Percentiles rank a stretch among this genome's conserved stretches.
These are phyloP conservation scores for Neopipo cinnamomea DNA, from an alignment of 2,113 vertebrate genomes.

Conservation along the genomic window DNA sequence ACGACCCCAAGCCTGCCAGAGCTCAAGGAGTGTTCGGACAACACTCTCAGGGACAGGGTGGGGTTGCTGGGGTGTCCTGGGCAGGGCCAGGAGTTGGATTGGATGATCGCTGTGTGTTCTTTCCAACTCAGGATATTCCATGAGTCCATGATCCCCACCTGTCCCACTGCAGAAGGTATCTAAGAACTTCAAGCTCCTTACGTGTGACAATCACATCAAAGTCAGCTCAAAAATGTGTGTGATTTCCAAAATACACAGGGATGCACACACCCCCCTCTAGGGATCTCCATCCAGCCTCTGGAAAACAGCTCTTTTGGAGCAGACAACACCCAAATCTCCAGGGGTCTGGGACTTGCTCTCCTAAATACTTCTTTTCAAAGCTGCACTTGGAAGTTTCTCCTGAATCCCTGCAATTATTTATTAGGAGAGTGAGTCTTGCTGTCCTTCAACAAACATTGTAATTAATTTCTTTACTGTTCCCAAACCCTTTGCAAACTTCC, in stretches of 20 bases:
- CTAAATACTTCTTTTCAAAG: neutral
- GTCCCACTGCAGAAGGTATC: accelerated
- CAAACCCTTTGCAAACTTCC: neutral
- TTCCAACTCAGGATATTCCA: neutral
- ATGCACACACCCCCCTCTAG: accelerated
- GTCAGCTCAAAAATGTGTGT: neutral
- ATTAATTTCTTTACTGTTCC: accelerated
- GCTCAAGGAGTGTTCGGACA: neutral
- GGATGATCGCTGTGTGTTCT: neutral
- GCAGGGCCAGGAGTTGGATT: neutral
- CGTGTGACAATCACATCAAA: neutral
- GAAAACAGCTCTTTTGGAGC: neutral
- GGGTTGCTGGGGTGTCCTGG: neutral
- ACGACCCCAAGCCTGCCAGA: neutral
- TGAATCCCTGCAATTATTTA: neutral
- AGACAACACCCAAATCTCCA: neutral
- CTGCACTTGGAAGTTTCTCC: neutral
- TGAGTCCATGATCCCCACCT: neutral
- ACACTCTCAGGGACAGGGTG: neutral
- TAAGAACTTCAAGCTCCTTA: neutral
- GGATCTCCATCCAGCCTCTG: neutral
- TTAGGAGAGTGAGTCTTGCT: neutral
- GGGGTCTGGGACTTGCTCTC: neutral
- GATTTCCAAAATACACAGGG: neutral
- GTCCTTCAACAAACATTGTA: neutral